These are phyloP conservation scores for Calliopum simillimum DNA, from an alignment of 2,888 invertebrate genomes.

Conservation along the genomic window DNA sequence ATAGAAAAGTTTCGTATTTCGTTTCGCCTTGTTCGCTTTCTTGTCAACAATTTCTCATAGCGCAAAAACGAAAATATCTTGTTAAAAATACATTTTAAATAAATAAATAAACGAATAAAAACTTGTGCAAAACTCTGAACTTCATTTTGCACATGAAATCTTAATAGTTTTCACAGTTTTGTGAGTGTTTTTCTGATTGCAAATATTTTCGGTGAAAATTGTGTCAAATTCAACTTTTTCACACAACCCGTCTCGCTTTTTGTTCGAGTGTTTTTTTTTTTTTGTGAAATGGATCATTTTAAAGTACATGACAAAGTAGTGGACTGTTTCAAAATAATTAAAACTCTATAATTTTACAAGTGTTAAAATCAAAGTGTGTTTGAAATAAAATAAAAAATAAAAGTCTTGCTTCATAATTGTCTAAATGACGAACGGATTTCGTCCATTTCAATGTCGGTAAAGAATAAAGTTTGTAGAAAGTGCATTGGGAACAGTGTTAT, in stretches of 20 bases:
- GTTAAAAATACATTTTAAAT: background rate
- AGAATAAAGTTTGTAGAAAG: constrained; percentile 9
- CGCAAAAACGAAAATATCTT: constrained; percentile 25
- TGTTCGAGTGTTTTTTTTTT: constrained; percentile 2
- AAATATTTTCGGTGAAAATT: constrained; percentile 21
- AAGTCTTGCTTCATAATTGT: background rate
- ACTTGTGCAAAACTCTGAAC: background rate
- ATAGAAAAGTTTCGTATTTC: constrained; percentile 44
- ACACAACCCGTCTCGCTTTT: background rate
- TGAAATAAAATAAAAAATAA: no score
- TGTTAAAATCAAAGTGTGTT: no score
- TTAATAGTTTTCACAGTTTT: background rate
- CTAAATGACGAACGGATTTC: background rate
- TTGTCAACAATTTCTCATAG: constrained; percentile 40
- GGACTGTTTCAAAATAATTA: background rate
- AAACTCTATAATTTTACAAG: no score
- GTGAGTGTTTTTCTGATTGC: background rate
- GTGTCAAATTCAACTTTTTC: constrained; percentile 26
- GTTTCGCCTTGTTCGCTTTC: constrained; percentile 28
- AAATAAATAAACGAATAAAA: background rate
- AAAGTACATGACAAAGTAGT: background rate
- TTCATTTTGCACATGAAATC: constrained; percentile 1
- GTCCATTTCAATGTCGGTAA: constrained; percentile 7
- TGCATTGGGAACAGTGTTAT: constrained; percentile 28
- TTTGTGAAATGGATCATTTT: background rate